phyloP scores from a whole-genome alignment of 2,888 invertebrate species.

The Eupithecia subumbrata region DNA sequence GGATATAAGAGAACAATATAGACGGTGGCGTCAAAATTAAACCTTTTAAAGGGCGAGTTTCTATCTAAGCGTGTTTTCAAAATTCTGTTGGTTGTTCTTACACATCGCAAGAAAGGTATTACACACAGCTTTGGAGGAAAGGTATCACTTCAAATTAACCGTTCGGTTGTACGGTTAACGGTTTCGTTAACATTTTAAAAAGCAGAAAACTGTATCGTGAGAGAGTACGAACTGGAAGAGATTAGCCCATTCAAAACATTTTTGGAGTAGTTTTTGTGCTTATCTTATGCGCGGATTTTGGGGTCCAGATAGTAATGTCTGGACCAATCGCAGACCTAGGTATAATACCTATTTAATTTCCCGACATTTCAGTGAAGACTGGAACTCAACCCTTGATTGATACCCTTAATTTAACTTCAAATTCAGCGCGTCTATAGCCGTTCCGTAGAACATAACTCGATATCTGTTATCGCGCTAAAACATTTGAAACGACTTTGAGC shows the following conservation, averaged over 20 bases:
- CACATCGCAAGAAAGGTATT: too few relatives aligned
- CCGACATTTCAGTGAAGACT: not conserved
- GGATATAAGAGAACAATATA: not conserved
- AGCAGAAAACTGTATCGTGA: constrained; percentile 39
- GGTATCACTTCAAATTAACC: constrained; percentile 50
- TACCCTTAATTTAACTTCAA: too few relatives aligned
- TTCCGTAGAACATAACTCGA: too few relatives aligned
- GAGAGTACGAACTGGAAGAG: constrained; percentile 24
- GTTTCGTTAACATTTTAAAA: constrained; percentile 39
- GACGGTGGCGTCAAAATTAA: not conserved
- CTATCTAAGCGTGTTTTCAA: not conserved
- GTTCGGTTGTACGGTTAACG: constrained; percentile 46
- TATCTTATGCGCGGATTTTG: not conserved
- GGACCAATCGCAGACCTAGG: not conserved
- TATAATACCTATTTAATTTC: not conserved
- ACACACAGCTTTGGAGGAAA: not conserved
- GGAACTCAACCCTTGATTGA: not conserved
- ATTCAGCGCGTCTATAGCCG: too few relatives aligned
- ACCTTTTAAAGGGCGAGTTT: not conserved
- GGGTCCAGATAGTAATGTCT: not conserved
- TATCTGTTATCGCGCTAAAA: too few relatives aligned
- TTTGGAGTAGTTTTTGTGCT: constrained; percentile 13
- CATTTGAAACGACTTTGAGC: too few relatives aligned
- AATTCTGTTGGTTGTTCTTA: not conserved
- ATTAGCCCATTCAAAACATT: constrained; percentile 15